Conservation (phyloP, 1,140 invertebrate genomes). For the Drosophila lacteicornis region DNA sequence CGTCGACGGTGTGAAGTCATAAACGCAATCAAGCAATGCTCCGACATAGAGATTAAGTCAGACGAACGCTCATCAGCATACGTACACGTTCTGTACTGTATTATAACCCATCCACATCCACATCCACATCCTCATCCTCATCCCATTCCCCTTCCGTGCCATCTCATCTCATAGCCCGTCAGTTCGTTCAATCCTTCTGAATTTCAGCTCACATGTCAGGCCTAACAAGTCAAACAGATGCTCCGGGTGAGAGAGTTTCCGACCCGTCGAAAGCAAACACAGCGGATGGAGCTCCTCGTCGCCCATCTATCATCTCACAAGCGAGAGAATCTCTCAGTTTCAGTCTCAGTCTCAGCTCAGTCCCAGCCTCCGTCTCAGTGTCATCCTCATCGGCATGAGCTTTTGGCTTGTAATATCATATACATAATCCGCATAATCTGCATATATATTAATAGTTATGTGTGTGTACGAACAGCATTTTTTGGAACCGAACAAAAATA, state of each 20-base stretch:
- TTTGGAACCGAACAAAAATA: constrained; percentile 51
- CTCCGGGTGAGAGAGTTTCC: constrained; percentile 34
- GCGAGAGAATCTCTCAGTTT: constrained; percentile 9
- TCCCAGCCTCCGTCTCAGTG: background rate
- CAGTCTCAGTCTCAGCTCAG: background rate
- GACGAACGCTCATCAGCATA: constrained; percentile 37
- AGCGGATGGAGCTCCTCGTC: constrained; percentile 18
- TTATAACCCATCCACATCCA: too few species aligned
- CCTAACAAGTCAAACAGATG: constrained; percentile 48
- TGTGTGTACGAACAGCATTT: constrained; percentile 44
- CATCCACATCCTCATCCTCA: background rate
- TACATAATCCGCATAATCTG: constrained; percentile 52
- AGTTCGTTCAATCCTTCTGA: constrained; percentile 38
- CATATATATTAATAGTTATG: constrained; percentile 50
- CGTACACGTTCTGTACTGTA: background rate
- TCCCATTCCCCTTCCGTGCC: background rate
- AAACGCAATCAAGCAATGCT: constrained; percentile 40
- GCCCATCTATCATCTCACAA: constrained; percentile 24
- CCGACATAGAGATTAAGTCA: constrained; percentile 48
- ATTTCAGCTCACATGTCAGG: constrained; percentile 44
- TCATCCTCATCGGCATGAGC: constrained; percentile 9
- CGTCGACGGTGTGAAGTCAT: constrained; percentile 26
- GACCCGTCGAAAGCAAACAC: constrained; percentile 27
- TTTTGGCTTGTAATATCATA: constrained; percentile 38
- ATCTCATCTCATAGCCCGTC: constrained; percentile 11